These are phyloP conservation scores for Drosophila histrio DNA, from an alignment of 2,888 invertebrate species.

Conservation along the genomic window DNA sequence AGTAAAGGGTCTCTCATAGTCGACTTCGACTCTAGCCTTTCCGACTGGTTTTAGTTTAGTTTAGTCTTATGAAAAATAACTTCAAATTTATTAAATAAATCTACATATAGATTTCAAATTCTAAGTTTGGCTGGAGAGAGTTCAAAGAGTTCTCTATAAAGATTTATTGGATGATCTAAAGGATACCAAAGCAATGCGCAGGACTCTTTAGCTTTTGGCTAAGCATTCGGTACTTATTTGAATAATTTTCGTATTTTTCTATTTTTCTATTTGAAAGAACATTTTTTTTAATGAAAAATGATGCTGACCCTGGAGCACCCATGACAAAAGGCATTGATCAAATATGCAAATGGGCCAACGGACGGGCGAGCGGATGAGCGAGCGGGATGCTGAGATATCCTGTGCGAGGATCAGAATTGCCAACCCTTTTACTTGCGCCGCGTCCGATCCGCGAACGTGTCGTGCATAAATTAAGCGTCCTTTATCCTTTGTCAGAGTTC, in stretches of 20 bases:
- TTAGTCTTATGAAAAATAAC: too few species aligned
- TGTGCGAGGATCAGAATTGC: slow-evolving; percentile 54
- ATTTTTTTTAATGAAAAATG: slow-evolving; percentile 71
- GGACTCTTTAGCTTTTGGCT: slow-evolving; percentile 15
- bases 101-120: too few species aligned
- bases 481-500: slow-evolving; percentile 35
- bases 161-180: background rate
- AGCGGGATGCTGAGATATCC: slow-evolving; percentile 59
- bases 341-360: slow-evolving; percentile 73
- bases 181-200: background rate
- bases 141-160: background rate
- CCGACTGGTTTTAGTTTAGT: too few species aligned
- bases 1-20: too few species aligned
- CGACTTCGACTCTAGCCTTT: too few species aligned
- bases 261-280: slow-evolving; percentile 66
- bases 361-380: slow-evolving; percentile 15
- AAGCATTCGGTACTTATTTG: slow-evolving; percentile 46
- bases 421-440: slow-evolving; percentile 59
- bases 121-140: too few species aligned
- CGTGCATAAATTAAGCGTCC: slow-evolving; percentile 76
- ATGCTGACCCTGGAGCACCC: slow-evolving; percentile 69
- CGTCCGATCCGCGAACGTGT: slow-evolving; percentile 76
- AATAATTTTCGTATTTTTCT: slow-evolving; percentile 71
- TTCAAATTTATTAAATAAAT: background rate
- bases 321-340: slow-evolving; percentile 63